Conservation (phyloP, 1,140 invertebrate genomes). For the Anastrepha obliqua region DNA sequence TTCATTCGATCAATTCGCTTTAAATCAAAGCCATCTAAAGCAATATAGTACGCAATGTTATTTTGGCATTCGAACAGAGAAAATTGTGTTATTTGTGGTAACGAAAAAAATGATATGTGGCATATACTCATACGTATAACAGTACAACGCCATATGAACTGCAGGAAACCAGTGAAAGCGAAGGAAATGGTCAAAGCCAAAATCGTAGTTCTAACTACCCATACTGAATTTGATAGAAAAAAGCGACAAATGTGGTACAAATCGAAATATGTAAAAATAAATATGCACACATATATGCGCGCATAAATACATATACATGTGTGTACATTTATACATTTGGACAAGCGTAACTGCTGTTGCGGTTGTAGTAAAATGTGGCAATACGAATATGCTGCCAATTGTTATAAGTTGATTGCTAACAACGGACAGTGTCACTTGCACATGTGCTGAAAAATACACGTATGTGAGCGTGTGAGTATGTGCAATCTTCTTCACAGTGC, state of each 20-base stretch:
- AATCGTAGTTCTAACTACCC: not conserved
- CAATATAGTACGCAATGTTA: too few relatives aligned
- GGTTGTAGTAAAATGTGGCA: not conserved
- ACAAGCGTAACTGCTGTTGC: not conserved
- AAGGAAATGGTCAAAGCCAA: slow-evolving; percentile 18
- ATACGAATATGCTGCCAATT: slow-evolving; percentile 17
- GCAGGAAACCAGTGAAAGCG: not conserved
- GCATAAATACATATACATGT: too few relatives aligned
- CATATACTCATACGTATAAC: not conserved
- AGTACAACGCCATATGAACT: not conserved
- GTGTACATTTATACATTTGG: too few relatives aligned
- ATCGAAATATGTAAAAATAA: not conserved
- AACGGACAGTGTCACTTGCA: too few relatives aligned
- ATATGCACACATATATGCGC: not conserved
- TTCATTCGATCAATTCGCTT: too few relatives aligned
- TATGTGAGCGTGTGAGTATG: not conserved
- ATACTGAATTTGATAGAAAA: not conserved
- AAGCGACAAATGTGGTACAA: not conserved
- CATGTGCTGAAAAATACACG: not conserved
- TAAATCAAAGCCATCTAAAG: too few relatives aligned
- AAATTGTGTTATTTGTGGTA: not conserved
- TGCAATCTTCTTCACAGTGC: not conserved
- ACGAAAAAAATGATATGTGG: not conserved
- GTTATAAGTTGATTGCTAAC: not conserved
- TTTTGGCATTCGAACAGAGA: not conserved